phyloP scores from a whole-genome alignment of 2,113 vertebrate species.

The Mustelus asterias region DNA sequence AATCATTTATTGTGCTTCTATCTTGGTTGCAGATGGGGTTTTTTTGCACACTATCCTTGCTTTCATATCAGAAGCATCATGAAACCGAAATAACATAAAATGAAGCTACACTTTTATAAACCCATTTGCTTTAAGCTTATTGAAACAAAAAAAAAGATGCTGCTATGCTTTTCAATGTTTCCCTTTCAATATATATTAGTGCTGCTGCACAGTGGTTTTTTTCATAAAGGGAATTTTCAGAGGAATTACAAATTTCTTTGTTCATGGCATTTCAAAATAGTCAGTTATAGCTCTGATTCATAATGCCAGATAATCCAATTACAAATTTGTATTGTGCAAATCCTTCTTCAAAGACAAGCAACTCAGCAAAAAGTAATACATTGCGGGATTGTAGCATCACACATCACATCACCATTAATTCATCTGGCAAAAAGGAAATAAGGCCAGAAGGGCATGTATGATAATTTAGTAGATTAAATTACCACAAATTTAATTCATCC shows the following conservation, averaged over 20 bases:
- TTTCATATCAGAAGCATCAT: neutral
- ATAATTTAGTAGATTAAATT: slow-evolving; percentile 29
- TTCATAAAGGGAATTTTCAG: neutral
- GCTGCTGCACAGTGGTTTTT: neutral
- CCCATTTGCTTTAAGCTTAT: neutral
- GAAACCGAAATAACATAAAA: neutral
- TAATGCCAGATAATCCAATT: slow-evolving; percentile 28
- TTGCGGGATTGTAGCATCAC: neutral
- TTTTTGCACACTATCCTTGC: neutral
- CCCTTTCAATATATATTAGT: neutral
- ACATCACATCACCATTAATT: neutral
- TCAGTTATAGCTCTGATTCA: neutral
- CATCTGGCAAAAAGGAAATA: neutral
- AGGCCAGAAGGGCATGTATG: slow-evolving; percentile 12
- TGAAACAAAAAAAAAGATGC: neutral
- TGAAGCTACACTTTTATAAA: neutral
- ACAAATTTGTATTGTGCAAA: slow-evolving; percentile 7
- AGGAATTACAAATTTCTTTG: slow-evolving; percentile 7
- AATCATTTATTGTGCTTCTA: neutral
- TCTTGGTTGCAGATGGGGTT: neutral
- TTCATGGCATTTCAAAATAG: neutral
- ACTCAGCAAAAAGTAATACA: neutral
- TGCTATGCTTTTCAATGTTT: neutral
- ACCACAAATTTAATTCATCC: slow-evolving; percentile 20
- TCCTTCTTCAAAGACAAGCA: slow-evolving; percentile 15